Evolutionary conservation across 2,888 invertebrate species (phyloP).

Genomic region (Malthinus flaveolus): DNA sequence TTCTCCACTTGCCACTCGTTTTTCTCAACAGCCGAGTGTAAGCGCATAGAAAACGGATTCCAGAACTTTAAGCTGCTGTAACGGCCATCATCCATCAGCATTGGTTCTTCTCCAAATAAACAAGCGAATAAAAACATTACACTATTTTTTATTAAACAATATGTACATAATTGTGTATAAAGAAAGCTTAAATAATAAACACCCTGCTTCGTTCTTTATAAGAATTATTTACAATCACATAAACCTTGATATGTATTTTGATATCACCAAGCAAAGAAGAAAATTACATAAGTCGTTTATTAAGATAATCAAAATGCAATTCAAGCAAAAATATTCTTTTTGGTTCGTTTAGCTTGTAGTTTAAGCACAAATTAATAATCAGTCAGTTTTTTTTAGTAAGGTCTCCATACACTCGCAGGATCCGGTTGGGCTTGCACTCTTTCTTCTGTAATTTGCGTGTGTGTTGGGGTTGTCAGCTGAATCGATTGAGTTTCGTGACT

Average conservation of each 20-base stretch:
- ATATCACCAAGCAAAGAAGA: background rate
- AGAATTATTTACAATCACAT: constrained; percentile 25
- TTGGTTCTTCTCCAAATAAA: no score
- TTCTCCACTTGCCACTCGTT: no score
- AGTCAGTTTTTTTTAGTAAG: constrained; percentile 62
- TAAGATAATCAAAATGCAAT: constrained; percentile 1
- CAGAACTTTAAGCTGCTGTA: no score
- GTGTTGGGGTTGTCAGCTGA: constrained; percentile 48
- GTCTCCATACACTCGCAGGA: constrained; percentile 71
- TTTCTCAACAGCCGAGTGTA: no score
- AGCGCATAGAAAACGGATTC: no score
- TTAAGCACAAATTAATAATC: background rate
- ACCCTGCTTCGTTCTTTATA: background rate
- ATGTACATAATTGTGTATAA: constrained; percentile 4
- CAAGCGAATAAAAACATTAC: background rate
- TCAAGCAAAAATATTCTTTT: constrained; percentile 11
- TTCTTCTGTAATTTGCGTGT: constrained; percentile 22
- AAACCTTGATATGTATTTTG: constrained; percentile 27
- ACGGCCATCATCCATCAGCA: no score
- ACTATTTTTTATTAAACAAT: constrained; percentile 3
- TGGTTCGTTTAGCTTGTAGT: constrained; percentile 20
- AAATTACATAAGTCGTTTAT: background rate
- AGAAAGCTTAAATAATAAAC: constrained; percentile 4
- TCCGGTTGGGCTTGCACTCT: constrained; percentile 49
- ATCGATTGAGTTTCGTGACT: constrained; percentile 59